Evolutionary conservation across 2,113 vertebrate species (phyloP).

Genomic region (Chaetorhynchus papuensis): DNA sequence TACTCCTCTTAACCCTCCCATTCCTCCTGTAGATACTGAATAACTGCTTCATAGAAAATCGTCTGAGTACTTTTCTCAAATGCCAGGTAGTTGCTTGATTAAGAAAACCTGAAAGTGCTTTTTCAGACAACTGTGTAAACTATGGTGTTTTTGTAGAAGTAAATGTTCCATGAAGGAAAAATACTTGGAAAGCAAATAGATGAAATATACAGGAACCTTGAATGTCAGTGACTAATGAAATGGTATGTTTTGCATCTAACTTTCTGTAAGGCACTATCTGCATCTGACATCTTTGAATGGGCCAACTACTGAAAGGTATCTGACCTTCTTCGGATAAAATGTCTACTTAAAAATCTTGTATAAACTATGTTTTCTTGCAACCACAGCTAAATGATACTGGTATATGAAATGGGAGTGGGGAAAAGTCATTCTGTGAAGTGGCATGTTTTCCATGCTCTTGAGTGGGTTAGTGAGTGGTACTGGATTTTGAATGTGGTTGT

Average conservation of each 20-base stretch:
- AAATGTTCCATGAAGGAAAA: constrained; percentile 14
- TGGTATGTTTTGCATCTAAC: not conserved
- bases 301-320: not conserved
- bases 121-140: not conserved
- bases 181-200: constrained; percentile 10
- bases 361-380: not conserved
- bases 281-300: not conserved
- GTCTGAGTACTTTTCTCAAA: not conserved
- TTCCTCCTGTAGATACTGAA: not conserved
- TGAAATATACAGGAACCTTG: constrained; percentile 1
- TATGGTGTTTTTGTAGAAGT: not conserved
- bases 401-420: not conserved
- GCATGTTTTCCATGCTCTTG: not conserved
- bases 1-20: not conserved
- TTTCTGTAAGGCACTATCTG: not conserved
- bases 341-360: not conserved
- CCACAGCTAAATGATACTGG: not conserved
- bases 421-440: not conserved
- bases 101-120: not conserved
- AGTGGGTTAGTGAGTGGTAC: not conserved
- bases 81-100: not conserved
- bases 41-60: not conserved
- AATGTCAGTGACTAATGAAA: not conserved
- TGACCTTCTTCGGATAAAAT: not conserved
- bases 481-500: not conserved